Evolutionary conservation across 2,888 invertebrate species (phyloP), one percentile per base, ranked within the genome.

Genomic region (Xestobium rufovillosum): DNA sequence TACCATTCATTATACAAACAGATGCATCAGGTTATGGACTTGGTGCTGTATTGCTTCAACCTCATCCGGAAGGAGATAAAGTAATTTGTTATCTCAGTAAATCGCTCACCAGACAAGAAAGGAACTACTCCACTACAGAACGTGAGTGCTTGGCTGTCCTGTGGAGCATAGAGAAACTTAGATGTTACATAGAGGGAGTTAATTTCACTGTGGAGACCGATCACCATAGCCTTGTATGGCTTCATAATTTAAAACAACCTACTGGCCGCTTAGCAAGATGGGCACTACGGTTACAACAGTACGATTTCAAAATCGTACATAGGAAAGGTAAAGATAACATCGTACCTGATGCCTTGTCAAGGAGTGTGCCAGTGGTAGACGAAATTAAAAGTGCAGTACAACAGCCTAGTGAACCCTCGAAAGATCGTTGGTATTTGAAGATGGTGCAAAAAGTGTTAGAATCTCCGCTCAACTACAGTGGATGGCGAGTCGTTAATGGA

Each of bases 1-100:
- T 10, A 15, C 28, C 39, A n/a, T 39, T 39, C 17, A 14, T 39
- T 9, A 9, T 39, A 8, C 39, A 39, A 26, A 39, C 28, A 23
- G 39, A 39, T 3, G 39, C 39, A 10, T 27, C 27, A 14, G 27
- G 10, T n/a, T 36, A 36, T 12, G 39, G 35, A 10, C 14, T 38
- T 6, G 39, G 36, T 6, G 16, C 39, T n/a, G 39, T 39, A 3
- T 19, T 39, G 16, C 19, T 30, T 10, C 39, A 39, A 14, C 2
- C 14, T n/a, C 23, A 2, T 19, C 29, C 27, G 12, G 39, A 31
- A 11, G 23, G 25, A 14, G 38, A 39, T 16, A 14, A 28, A 10
- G 39, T 39, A 12, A 36, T 38, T 17, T 35, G 35, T 29, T 38
- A 26, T 26, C 25, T 36, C n/a, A 26, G 26, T 12, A 11, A 29